Base-by-base conservation (phyloP, 2,797 vertebrate genomes). In the Anomalospiza imberbis region DNA sequence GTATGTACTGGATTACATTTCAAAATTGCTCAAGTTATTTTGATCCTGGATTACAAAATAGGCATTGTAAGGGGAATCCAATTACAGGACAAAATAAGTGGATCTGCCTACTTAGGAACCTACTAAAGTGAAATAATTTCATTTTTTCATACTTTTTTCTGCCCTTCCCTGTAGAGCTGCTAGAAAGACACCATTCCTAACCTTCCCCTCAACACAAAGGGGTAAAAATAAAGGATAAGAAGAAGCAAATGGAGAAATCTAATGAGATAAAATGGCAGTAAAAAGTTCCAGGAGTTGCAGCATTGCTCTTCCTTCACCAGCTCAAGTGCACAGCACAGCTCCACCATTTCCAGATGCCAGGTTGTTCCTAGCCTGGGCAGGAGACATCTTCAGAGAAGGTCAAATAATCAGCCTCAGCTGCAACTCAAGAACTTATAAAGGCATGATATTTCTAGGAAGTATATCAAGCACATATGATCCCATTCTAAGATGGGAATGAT, bases 151-250 rank as follows among this genome's bases (percentile, higher is more conserved):
- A 50, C 2, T 63, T 78, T 85, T 71, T 80, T 53, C 19, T 74
- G 36, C 36, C 32, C 21, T 77, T 72, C 10, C 51, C 42, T 50
- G 6, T 63, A 25, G 17, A 76, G 17, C 12, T 71, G 38, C 36
- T 57, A 83, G 26, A 74, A 87, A 15, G 25, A 50, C 9, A 77
- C 5, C 1, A 1, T 22, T 57, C 42, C 55, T 21, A 55, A 68
- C 10, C 5, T 44, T 55, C 11, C 3, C 3, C 7, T 16, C 19
- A 66, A 38, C 10, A 51, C 7, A 72, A 1, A 7, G 3, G 2
- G 2, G 3, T 9, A 17, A 31, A 22, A 17, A 28, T 54, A 34
- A 26, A 21, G 7, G 4, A 13, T 19, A 42, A 91, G 21, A 53
- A 45, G 18, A 61, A n/a, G 28, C 17, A 89, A 76, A 88, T 40